Percentiles rank a stretch among this genome's conserved stretches.
Conservation (phyloP, 2,888 invertebrate genomes). For the Andrena praecox region DNA sequence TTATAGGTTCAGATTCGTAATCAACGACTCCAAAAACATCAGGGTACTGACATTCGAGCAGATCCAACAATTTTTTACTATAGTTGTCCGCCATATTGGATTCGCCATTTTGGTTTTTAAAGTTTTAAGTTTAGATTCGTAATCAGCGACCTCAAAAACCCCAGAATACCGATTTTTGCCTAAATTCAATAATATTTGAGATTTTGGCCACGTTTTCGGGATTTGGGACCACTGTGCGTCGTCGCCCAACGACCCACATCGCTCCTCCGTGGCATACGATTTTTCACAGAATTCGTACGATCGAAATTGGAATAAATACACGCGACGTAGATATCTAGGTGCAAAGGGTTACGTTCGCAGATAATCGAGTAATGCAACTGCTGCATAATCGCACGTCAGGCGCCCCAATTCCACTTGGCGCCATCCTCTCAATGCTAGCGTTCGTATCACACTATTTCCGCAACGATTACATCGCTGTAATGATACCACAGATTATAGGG, state of each 20-base stretch:
- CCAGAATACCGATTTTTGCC: too few relatives aligned
- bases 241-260: slow-evolving; percentile 14
- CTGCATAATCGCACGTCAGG: slow-evolving; percentile 24
- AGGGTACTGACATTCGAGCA: too few relatives aligned
- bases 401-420: slow-evolving; percentile 21
- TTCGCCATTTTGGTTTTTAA: too few relatives aligned
- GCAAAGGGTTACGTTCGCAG: not conserved
- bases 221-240: too few relatives aligned
- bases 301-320: not conserved
- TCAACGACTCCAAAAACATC: too few relatives aligned
- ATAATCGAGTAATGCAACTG: not conserved
- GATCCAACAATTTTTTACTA: too few relatives aligned
- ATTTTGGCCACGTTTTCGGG: too few relatives aligned
- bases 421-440: not conserved
- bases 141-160: too few relatives aligned
- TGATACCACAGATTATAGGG: not conserved
- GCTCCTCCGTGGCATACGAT: not conserved
- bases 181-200: too few relatives aligned
- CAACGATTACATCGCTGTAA: not conserved
- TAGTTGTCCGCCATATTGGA: too few relatives aligned
- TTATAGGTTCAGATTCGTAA: too few relatives aligned
- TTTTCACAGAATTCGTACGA: not conserved
- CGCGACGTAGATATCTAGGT: not conserved
- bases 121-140: too few relatives aligned
- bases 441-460: not conserved